A percentile compares a stretch with the other conserved stretches of the same genome.
Conservation (phyloP, 2,113 vertebrate species). For the Trogon surrucura region DNA sequence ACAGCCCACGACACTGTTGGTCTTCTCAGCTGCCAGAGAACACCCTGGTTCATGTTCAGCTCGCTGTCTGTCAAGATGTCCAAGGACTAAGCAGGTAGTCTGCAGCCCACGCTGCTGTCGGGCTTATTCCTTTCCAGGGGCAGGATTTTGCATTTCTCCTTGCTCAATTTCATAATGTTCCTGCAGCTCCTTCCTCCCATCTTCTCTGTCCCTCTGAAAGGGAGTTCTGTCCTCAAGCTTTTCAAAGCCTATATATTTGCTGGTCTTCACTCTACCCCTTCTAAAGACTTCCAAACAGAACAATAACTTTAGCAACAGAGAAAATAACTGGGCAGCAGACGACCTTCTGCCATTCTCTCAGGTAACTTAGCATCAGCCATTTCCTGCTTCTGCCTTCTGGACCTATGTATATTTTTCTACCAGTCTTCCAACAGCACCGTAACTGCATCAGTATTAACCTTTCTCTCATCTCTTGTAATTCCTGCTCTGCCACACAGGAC, state of each 20-base stretch:
- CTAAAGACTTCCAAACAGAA: neutral
- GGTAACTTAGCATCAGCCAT: neutral
- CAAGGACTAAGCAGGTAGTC: neutral
- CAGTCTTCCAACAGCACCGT: neutral
- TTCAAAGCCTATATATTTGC: neutral
- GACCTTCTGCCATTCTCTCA: neutral
- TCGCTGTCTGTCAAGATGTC: neutral
- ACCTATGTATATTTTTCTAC: neutral
- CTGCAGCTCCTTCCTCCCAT: neutral
- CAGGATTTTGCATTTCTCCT: neutral
- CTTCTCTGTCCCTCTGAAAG: neutral
- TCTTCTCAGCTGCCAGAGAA: neutral
- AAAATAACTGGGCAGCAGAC: neutral
- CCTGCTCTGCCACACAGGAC: neutral
- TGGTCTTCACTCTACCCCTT: neutral
- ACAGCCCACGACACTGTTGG: neutral
- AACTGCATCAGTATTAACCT: neutral
- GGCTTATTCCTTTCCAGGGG: neutral
- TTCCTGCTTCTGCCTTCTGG: neutral
- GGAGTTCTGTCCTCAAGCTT: neutral
- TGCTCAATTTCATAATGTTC: neutral
- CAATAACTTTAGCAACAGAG: neutral
- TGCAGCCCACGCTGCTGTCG: neutral
- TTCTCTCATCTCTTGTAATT: neutral
- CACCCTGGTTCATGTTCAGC: neutral